Evolutionary conservation across 1,140 invertebrate species (phyloP).

Genomic region (Hycleus phaleratus): DNA sequence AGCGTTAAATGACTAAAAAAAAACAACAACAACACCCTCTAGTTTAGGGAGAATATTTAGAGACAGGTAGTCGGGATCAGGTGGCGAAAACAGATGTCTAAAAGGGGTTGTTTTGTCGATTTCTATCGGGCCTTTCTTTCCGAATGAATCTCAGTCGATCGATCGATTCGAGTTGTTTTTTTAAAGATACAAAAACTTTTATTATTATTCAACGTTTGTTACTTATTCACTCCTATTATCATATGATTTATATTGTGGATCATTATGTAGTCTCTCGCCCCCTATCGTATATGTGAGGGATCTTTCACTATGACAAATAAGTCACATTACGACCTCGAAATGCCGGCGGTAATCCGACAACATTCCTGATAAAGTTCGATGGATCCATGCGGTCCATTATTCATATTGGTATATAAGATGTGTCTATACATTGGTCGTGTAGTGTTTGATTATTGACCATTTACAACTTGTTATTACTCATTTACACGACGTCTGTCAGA

Average conservation of each 20-base stretch:
- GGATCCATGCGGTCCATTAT: conserved; percentile 9
- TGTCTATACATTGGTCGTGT: neutral
- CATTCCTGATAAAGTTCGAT: conserved; percentile 24
- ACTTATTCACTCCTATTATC: too few relatives aligned
- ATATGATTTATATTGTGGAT: too few relatives aligned
- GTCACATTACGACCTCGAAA: conserved; percentile 5
- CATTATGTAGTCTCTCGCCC: too few relatives aligned
- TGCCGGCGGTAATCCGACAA: conserved; percentile 22
- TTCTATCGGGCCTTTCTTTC: neutral
- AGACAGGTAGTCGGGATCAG: conserved; percentile 13
- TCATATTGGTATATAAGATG: conserved; percentile 6
- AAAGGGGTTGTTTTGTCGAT: conserved; percentile 1
- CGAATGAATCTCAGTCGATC: neutral
- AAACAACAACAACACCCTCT: conserved; percentile 6
- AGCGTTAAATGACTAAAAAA: conserved; percentile 11
- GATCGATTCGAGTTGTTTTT: neutral
- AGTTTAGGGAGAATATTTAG: neutral
- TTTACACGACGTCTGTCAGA: conserved; percentile 14
- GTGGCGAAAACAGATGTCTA: conserved; percentile 9
- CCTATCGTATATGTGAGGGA: conserved; percentile 3
- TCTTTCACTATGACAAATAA: conserved; percentile 6
- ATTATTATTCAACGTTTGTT: neutral
- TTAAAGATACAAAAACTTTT: neutral
- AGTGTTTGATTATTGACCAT: conserved; percentile 20
- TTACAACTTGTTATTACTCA: conserved; percentile 25